Evolutionary conservation across 2,113 vertebrate species (phyloP), one percentile per base, ranked within the genome.

Genomic region (Aphelocoma coerulescens): DNA sequence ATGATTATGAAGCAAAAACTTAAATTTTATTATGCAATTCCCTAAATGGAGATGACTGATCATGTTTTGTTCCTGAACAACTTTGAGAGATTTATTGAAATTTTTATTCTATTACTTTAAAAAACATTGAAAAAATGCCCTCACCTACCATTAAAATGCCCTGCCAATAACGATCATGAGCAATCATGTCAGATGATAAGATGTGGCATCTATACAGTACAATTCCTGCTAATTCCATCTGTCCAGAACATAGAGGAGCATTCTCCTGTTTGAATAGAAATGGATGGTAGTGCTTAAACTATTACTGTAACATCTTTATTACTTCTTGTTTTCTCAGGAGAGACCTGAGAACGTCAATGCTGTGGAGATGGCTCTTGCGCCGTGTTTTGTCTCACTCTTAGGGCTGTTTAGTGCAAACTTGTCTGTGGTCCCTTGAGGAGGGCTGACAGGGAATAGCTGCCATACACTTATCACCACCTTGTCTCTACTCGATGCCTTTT

Each of bases 381-480:
- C 51, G 16, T 58, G 35, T 69, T 83, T 68, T 76, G 7, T 68
- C 41, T 55, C 58, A 55, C 18, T 51, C 32, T 28, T 30, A 13
- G 5, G 22, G 37, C 44, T 51, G n/a, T 68, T 88, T 10, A 76
- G 49, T 7, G 16, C 28, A 92, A 43, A 46, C 37, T 32, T 72
- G 2, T 30, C 44, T 41, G 4, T 32, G 30, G 30, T 80, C 32
- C n/a, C 37, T 61, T 0, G 1, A 51, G 72, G 32, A 65, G 6
- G 28, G 7, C 52, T 0, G 4, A 32, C 39, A 32, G 75, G 23
- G 55, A 66, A 52, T 18, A 59, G 28, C 15, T 66, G 52, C 57
- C 35, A 11, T 43, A 41, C 10, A 8, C 16, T 71, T 32, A 61
- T 2, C 77, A 73, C 41, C 61, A 1, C 18, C 37, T 49, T 49